Evolutionary conservation across 2,888 invertebrate species (phyloP).

Genomic region (Microplitis manilae): DNA sequence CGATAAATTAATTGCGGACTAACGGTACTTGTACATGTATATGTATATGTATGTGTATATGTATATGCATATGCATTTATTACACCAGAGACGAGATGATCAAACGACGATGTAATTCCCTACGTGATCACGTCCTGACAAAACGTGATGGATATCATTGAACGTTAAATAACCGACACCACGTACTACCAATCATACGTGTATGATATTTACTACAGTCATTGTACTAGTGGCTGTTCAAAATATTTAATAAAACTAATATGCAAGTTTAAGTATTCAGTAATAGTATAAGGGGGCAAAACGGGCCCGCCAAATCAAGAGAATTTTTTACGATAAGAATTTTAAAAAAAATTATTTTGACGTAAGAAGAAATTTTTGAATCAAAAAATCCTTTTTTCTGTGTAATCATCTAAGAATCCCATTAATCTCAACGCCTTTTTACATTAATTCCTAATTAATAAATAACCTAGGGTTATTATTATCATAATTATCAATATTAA

Average conservation of each 20-base stretch:
- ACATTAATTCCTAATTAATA: slow-evolving; percentile 29
- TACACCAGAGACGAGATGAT: background rate
- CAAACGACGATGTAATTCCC: slow-evolving; percentile 6
- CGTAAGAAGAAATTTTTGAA: no score
- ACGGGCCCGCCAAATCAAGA: background rate
- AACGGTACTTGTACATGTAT: background rate
- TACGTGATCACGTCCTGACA: slow-evolving; percentile 43
- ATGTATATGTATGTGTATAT: background rate
- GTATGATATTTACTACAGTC: background rate
- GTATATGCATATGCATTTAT: background rate
- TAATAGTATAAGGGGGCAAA: background rate
- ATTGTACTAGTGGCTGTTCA: slow-evolving; percentile 7
- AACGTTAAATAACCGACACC: slow-evolving; percentile 19
- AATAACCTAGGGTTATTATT: slow-evolving; percentile 27
- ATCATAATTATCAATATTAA: background rate
- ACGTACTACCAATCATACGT: slow-evolving; percentile 27
- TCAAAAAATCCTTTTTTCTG: no score
- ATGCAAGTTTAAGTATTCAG: background rate
- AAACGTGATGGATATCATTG: slow-evolving; percentile 39
- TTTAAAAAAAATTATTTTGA: no score
- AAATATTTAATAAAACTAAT: background rate
- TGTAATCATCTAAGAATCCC: slow-evolving; percentile 24
- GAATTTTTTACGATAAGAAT: background rate
- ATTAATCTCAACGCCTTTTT: slow-evolving; percentile 37
- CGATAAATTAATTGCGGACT: background rate